phyloP scores from a whole-genome alignment of 2,888 invertebrate genomes.

The Agrochola circellaris region DNA sequence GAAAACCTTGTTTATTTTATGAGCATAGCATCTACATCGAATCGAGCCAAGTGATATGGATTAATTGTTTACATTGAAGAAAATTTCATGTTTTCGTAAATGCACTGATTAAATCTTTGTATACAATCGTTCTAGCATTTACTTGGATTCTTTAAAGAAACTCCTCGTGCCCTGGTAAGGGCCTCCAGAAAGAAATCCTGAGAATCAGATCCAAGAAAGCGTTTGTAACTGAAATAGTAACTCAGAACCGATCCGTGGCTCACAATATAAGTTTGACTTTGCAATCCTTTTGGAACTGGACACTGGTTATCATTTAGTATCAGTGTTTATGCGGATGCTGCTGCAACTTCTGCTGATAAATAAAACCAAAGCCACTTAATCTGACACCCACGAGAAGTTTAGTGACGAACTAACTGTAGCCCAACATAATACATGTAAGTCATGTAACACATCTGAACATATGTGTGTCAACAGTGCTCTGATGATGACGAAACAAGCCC shows the following conservation, averaged over 20 bases:
- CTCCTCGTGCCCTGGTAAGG: too few species aligned
- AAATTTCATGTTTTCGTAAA: slow-evolving; percentile 35
- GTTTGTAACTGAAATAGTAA: neutral
- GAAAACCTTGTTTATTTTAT: slow-evolving; percentile 58
- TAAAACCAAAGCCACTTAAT: neutral
- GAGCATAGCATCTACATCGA: slow-evolving; percentile 41
- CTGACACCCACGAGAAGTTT: slow-evolving; percentile 37
- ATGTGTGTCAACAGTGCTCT: neutral
- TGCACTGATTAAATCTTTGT: slow-evolving; percentile 15
- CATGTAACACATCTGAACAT: neutral
- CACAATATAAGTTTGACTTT: neutral
- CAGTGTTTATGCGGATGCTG: slow-evolving; percentile 25
- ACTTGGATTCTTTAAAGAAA: neutral
- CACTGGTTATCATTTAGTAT: neutral
- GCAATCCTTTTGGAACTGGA: neutral
- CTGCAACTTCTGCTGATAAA: neutral
- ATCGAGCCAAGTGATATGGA: slow-evolving; percentile 59
- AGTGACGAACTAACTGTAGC: neutral
- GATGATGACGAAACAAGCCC: neutral
- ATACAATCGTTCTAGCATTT: neutral
- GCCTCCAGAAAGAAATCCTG: neutral
- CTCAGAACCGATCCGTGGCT: neutral
- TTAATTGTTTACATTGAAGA: slow-evolving; percentile 36
- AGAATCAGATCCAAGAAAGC: neutral
- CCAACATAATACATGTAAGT: neutral